Base-by-base conservation (phyloP, 2,888 invertebrate genomes). In the Drosophila leonis region DNA sequence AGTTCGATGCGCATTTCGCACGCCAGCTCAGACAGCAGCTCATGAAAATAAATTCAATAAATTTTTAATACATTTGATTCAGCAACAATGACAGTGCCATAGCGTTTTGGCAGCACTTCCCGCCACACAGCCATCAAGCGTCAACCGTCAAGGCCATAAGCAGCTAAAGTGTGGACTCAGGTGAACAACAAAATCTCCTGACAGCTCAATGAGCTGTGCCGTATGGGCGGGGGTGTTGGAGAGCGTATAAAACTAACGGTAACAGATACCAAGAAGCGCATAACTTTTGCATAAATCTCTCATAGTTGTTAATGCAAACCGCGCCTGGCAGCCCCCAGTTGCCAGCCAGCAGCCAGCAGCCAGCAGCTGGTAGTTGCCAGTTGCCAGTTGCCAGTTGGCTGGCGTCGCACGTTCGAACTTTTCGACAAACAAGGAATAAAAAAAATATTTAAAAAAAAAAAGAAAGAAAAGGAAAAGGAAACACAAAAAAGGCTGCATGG, bases 21-120 rank as follows among this genome's bases (percentile, higher is more conserved):
- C 54, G 39, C 64, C 76, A 76, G 48, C 51, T 63, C 52, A 55
- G 67, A 67, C 46, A 48, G 55, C 49, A 46, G 49, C 39, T 54
- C 65, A 75, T 71, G 76, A 74, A 84, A 85, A 84, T 85, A 88
- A 85, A 84, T 88, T 85, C 88, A 75, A 84, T 84, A 83, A 70
- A 84, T 84, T 73, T 84, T 84, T 88, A 84, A 88, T 84, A 79
- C 77, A 66, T 75, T 65, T 79, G 83, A 82, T 65, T 71, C 78
- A 55, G 71, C 73, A 80, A 82, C 80, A 87, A 78, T 78, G 81
- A 62, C 74, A 80, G 52, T 51, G 57, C 20, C 60, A 39, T 41
- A 35, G 66, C 64, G 18, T 54, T 59, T 37, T 18, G 65, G 48
- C 33, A 44, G 31, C 66, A 67, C 48, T 56, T 62, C 3, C 29